These are phyloP conservation scores for Artemia franciscana DNA, from an alignment of 1,140 invertebrate species.

Conservation along the genomic window DNA sequence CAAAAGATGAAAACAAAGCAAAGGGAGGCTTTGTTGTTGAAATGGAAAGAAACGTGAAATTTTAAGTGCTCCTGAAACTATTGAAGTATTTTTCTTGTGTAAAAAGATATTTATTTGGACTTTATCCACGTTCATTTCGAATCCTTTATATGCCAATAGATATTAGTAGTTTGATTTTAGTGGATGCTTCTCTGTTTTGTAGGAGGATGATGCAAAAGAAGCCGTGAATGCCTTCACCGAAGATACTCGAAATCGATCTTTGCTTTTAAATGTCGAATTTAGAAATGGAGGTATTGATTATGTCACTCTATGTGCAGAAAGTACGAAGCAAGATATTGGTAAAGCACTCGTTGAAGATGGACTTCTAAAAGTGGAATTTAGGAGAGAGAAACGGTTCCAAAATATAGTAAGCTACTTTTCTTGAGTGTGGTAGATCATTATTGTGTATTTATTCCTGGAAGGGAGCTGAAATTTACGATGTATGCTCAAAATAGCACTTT, in stretches of 20 bases:
- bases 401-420: constrained; percentile 45
- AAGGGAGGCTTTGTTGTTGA: too few relatives aligned
- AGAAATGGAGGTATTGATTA: constrained; percentile 35
- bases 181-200: too few relatives aligned
- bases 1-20: too few relatives aligned
- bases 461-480: too few relatives aligned
- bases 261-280: constrained; percentile 48
- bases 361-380: constrained; percentile 48
- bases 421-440: neutral
- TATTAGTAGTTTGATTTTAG: too few relatives aligned
- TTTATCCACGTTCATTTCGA: too few relatives aligned
- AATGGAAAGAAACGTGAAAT: too few relatives aligned
- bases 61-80: too few relatives aligned
- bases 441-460: too few relatives aligned
- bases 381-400: constrained; percentile 52
- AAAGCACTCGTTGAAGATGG: constrained; percentile 67
- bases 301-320: constrained; percentile 45
- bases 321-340: constrained; percentile 36
- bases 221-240: constrained; percentile 32
- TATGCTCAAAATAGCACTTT: constrained; percentile 1
- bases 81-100: too few relatives aligned
- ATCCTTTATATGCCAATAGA: too few relatives aligned
- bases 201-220: constrained; percentile 49
- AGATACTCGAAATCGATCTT: constrained; percentile 29
- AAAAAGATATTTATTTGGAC: too few relatives aligned